Evolutionary conservation across 2,113 vertebrate species (phyloP), one percentile per base, ranked within the genome.

Genomic region (Anhinga rufa): DNA sequence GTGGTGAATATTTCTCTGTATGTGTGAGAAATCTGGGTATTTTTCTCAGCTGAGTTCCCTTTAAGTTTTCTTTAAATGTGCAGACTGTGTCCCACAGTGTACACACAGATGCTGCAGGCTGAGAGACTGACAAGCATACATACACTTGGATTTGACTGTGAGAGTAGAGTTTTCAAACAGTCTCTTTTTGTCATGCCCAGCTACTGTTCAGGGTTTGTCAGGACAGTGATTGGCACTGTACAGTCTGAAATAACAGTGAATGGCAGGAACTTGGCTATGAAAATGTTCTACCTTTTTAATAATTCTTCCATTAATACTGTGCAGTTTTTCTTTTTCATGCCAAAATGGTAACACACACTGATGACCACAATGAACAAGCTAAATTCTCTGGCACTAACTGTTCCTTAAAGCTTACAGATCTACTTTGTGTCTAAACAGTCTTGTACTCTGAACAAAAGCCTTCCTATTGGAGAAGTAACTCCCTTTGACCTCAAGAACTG

Each of bases 401-500:
- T 89, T 94, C 52, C 40, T 81, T 79, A 57, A 24, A 61, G 82
- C 57, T 94, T 81, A 72, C 51, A 82, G 80, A 93, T 78, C 83
- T 72, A 60, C 12, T 0, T 32, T 75, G 55, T 31, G 19, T 65
- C 76, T 94, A 42, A 94, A 83, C 64, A 70, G 80, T 64, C 71
- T 82, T 95, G 75, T 88, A 21, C 77, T 84, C 64, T 32, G 34
- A 95, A 94, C 92, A 96, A 95, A 95, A 96, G 60, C 86, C 36
- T 80, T 89, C 69, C 83, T 96, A 54, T 84, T 91, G 81, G 52
- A 92, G 66, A 86, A 93, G 62, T 89, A 91, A 91, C 83, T 82
- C 69, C 34, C 42, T 82, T n/a, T 76, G 84, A 89, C 70, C 93
- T 92, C 32, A 69, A 82, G 77, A 95, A 72, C 86, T 82, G 46